Percentiles rank a stretch among this genome's conserved stretches.
phyloP scores from a whole-genome alignment of 2,888 invertebrate genomes.

The Prenolepis imparis region DNA sequence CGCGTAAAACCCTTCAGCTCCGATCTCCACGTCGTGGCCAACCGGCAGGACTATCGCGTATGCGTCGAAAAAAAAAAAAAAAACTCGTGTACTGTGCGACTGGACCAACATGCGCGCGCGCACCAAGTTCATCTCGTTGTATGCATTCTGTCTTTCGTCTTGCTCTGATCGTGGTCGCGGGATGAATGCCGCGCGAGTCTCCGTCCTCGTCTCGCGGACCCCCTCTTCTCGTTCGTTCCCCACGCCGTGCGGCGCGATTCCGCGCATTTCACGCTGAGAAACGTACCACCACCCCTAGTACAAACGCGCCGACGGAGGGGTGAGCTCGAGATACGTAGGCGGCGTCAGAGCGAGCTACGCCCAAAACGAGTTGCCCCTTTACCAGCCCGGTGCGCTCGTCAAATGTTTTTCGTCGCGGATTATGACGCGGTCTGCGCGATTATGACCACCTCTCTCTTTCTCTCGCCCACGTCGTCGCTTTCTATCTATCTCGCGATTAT shows the following conservation, averaged over 20 bases:
- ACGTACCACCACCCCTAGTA: slow-evolving; percentile 40
- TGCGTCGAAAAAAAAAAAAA: slow-evolving; percentile 34
- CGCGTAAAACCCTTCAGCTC: slow-evolving; percentile 19
- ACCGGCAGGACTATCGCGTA: slow-evolving; percentile 34
- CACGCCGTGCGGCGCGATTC: slow-evolving; percentile 52
- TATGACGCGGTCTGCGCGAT: slow-evolving; percentile 86
- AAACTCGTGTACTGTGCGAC: slow-evolving; percentile 29
- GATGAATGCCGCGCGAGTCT: slow-evolving; percentile 74
- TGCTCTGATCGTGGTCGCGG: slow-evolving; percentile 73
- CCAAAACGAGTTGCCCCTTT: slow-evolving; percentile 81
- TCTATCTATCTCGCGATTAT: slow-evolving; percentile 41
- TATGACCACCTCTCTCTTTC: slow-evolving; percentile 82
- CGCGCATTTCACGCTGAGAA: slow-evolving; percentile 61
- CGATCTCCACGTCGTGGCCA: slow-evolving; percentile 28
- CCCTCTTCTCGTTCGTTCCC: slow-evolving; percentile 55
- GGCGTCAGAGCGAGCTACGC: slow-evolving; percentile 76
- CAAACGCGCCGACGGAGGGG: slow-evolving; percentile 37
- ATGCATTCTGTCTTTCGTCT: slow-evolving; percentile 65
- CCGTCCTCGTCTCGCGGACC: slow-evolving; percentile 76
- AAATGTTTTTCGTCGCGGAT: slow-evolving; percentile 86
- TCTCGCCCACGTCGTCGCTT: slow-evolving; percentile 59
- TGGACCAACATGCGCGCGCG: neutral
- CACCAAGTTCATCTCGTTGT: slow-evolving; percentile 47
- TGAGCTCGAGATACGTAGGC: slow-evolving; percentile 71
- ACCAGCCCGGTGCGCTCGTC: slow-evolving; percentile 83